These are phyloP conservation scores for Corythucha ciliata DNA, from an alignment of 2,888 invertebrate genomes.

Conservation along the genomic window DNA sequence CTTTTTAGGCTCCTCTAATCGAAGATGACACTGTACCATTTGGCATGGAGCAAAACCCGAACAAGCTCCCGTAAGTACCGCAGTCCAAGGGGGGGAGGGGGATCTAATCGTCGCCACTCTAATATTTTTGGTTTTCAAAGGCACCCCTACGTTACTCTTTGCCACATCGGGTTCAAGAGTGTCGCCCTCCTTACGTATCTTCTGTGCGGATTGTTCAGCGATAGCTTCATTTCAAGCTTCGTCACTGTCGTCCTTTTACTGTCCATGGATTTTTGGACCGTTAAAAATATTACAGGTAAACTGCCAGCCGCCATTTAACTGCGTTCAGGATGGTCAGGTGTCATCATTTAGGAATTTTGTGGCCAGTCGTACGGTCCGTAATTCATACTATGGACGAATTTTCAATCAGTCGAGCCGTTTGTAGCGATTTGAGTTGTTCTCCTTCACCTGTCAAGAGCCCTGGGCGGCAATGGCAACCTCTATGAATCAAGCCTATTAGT, in stretches of 20 bases:
- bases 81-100: too few species aligned
- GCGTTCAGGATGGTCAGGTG: too few species aligned
- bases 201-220: conserved; percentile 79
- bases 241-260: conserved; percentile 79
- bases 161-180: conserved; percentile 80
- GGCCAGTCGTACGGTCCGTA: too few species aligned
- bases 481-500: too few species aligned
- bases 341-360: too few species aligned
- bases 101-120: neutral
- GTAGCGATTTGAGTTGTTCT: too few species aligned
- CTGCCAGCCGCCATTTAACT: too few species aligned
- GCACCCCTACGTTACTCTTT: conserved; percentile 85
- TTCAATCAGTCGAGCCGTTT: too few species aligned
- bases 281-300: conserved; percentile 90
- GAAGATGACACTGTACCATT: conserved; percentile 79
- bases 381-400: too few species aligned
- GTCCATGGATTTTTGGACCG: conserved; percentile 98
- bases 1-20: conserved; percentile 64
- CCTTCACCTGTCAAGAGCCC: too few species aligned
- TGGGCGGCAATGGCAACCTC: too few species aligned
- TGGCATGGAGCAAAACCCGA: conserved; percentile 55
- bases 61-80: conserved; percentile 42
- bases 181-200: conserved; percentile 78
- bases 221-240: conserved; percentile 93
- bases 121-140: conserved; percentile 44